These are phyloP conservation scores for Nebria salina DNA, from an alignment of 2,888 invertebrate species.

Conservation along the genomic window DNA sequence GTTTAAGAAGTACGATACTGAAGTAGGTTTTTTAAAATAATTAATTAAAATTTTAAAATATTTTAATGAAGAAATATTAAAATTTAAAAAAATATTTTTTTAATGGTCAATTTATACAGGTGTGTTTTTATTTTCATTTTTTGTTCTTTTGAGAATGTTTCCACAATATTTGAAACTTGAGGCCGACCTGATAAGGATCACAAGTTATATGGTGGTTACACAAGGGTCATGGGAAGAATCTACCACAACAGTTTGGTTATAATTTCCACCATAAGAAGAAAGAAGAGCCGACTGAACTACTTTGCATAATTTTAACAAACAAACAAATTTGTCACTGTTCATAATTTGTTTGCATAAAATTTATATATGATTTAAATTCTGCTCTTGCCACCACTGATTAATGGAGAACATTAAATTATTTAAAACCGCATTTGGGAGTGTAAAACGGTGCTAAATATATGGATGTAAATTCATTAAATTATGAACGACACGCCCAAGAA, in stretches of 20 bases:
- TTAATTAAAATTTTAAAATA: not conserved
- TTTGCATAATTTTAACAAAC: conserved; percentile 12
- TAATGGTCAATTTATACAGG: not conserved
- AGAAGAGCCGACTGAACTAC: not conserved
- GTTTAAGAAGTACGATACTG: too few relatives aligned
- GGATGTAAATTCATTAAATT: not conserved
- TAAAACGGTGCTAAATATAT: not conserved
- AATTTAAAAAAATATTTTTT: not conserved
- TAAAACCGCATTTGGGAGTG: not conserved
- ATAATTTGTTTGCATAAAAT: not conserved
- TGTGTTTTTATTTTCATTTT: conserved; percentile 2
- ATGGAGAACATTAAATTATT: not conserved
- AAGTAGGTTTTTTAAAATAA: not conserved
- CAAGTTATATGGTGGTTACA: conserved; percentile 9
- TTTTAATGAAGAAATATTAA: not conserved
- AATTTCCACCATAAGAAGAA: conserved; percentile 5
- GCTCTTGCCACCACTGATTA: not conserved
- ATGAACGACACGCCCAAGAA: not conserved
- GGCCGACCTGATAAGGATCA: not conserved
- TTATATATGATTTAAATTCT: not conserved
- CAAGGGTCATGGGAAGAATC: conserved; percentile 19
- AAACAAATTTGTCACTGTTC: conserved; percentile 11
- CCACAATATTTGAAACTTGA: conserved; percentile 12
- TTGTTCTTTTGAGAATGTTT: not conserved
- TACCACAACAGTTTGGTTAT: not conserved